Conservation (phyloP, 2,113 vertebrate genomes). For the Sakesphorus luctuosus region DNA sequence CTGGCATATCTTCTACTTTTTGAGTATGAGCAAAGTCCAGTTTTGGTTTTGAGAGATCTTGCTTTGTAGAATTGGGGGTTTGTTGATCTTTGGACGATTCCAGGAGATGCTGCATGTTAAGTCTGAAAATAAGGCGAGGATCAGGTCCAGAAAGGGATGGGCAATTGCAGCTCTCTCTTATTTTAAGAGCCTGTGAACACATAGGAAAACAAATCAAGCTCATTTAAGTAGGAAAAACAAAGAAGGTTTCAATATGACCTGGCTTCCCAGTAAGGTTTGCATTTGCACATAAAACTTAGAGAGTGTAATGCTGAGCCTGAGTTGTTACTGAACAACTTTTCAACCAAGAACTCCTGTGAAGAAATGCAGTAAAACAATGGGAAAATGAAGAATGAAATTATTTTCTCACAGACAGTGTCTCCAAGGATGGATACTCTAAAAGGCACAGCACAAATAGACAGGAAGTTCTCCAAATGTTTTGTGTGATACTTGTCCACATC, state of each 20-base stretch:
- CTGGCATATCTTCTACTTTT: slow-evolving; percentile 67
- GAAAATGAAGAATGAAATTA: background rate
- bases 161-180: slow-evolving; percentile 87
- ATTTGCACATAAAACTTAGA: background rate
- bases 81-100: slow-evolving; percentile 61
- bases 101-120: slow-evolving; percentile 78
- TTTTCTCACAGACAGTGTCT: background rate
- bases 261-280: background rate
- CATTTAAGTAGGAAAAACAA: slow-evolving; percentile 1
- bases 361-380: background rate
- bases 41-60: slow-evolving; percentile 49
- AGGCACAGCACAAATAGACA: background rate
- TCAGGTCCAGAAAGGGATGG: slow-evolving; percentile 86
- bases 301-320: background rate
- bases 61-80: slow-evolving; percentile 18
- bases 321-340: background rate
- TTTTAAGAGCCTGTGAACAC: slow-evolving; percentile 86
- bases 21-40: slow-evolving; percentile 38
- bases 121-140: slow-evolving; percentile 85
- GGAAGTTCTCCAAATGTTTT: background rate
- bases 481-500: background rate
- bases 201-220: slow-evolving; percentile 53
- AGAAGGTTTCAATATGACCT: background rate
- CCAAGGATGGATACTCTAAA: background rate
- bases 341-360: background rate